Conservation (phyloP, 2,888 invertebrate species). For the Apotomis capreana region DNA sequence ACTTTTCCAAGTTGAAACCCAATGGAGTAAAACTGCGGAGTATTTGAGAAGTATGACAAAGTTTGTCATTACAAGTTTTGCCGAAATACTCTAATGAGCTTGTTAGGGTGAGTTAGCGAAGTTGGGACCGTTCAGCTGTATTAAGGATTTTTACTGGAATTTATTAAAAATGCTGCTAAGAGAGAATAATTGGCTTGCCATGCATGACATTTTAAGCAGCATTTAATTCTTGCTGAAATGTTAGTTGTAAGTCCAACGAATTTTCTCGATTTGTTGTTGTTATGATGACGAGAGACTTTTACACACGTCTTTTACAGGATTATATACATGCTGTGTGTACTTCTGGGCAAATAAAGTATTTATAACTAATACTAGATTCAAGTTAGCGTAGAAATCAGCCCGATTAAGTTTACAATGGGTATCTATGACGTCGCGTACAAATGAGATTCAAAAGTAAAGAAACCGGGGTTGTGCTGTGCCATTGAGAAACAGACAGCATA, state of each 20-base stretch:
- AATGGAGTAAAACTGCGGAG: slow-evolving; percentile 35
- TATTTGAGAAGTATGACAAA: slow-evolving; percentile 35
- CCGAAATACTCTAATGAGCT: slow-evolving; percentile 41
- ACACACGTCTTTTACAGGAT: neutral
- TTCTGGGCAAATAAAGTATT: too few species aligned
- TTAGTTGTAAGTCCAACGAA: too few species aligned
- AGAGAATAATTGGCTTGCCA: neutral
- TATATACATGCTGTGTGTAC: too few species aligned
- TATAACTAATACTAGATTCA: too few species aligned
- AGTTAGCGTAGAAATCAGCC: too few species aligned
- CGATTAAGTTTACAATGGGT: too few species aligned
- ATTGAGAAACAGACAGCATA: too few species aligned
- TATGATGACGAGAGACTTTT: too few species aligned
- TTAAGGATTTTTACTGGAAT: slow-evolving; percentile 22
- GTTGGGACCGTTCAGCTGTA: slow-evolving; percentile 22
- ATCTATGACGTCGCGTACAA: too few species aligned
- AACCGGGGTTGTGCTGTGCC: too few species aligned
- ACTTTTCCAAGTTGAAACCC: slow-evolving; percentile 38
- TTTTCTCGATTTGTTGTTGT: too few species aligned
- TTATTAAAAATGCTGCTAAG: slow-evolving; percentile 12
- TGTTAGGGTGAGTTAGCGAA: slow-evolving; percentile 34
- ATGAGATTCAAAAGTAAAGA: too few species aligned
- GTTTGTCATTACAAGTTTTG: slow-evolving; percentile 39
- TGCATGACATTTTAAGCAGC: slow-evolving; percentile 9
- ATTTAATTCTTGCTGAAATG: neutral